Evolutionary conservation across 2,888 invertebrate species (phyloP), one percentile per base, ranked within the genome.

Genomic region (Hypolimnas misippus): DNA sequence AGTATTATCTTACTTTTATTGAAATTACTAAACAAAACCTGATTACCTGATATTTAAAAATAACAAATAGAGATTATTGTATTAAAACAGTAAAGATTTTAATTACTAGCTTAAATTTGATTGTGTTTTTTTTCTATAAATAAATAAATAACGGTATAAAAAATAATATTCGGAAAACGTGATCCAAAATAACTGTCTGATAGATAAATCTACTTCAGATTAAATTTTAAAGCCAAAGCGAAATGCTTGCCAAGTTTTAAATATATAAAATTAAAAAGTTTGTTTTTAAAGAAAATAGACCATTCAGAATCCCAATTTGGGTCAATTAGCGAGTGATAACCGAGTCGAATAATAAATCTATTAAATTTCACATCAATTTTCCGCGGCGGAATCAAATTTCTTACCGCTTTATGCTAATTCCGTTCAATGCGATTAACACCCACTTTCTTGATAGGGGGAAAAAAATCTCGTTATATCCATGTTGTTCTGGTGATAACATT

Each of bases 401-500:
- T 29, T 1, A 0, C 14, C 17, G 19, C 19, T 5, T 46, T n/a
- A 21, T 29, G 25, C 25, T 29, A 49, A 14, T 25, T 8, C n/a
- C 14, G 7, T 25, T 49, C 29, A 14, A 12, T 29, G 14, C 2
- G 29, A 49, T 49, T 14, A 49, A 29, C 44, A 12, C 44, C 21
- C 12, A 4, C 4, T 46, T 8, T 29, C 6, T n/a, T 25, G 14
- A 29, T 21, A 53, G 76, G 73, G 79, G 76, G 79, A 81, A 79
- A 35, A 77, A 79, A 72, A 74, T 63, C 82, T 84, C 80, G 82
- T 87, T 86, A 81, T 81, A 62, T 76, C 77, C 76, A 77, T 76
- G 83, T 82, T 84, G 82, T 84, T 85, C 75, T 25, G 14, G 83
- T 86, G 85, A 87, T 88, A 87, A 86, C 84, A 81, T 82, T 78